Evolutionary conservation across 1,140 invertebrate genomes (phyloP).

Genomic region (Lepidurus couesii): DNA sequence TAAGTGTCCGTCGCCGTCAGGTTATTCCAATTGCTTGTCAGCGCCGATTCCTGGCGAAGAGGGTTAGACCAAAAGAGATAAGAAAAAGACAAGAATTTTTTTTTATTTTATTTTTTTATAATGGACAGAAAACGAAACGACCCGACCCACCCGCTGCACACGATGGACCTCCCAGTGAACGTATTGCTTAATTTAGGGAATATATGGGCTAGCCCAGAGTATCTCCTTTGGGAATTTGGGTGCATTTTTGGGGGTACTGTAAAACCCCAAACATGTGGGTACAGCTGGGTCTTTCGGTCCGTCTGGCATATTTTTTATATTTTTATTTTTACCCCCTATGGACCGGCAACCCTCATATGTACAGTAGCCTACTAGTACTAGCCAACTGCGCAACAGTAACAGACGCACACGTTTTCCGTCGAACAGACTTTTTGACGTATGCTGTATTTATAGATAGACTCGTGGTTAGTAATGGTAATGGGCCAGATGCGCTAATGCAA

Average conservation of each 20-base stretch:
- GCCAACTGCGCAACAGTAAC: background rate
- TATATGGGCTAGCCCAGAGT: background rate
- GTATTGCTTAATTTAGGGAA: background rate
- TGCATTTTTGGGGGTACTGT: background rate
- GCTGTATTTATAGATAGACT: background rate
- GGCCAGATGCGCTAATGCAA: background rate
- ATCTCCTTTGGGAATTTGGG: background rate
- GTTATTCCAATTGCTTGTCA: too few species aligned
- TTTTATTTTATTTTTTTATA: too few species aligned
- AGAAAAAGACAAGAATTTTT: too few species aligned
- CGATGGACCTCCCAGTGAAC: too few species aligned
- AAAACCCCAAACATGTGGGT: background rate
- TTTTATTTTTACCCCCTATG: background rate
- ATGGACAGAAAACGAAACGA: too few species aligned
- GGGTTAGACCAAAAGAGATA: too few species aligned
- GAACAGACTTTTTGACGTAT: background rate
- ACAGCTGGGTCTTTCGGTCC: background rate
- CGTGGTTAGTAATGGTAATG: background rate
- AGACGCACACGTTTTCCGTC: background rate
- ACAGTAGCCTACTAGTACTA: constrained; percentile 8
- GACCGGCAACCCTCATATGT: background rate
- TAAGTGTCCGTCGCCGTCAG: too few species aligned
- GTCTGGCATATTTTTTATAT: background rate
- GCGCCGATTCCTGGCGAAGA: too few species aligned
- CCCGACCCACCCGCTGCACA: too few species aligned